Base-by-base conservation (phyloP, 2,113 vertebrate genomes). In the Climacteris rufus region DNA sequence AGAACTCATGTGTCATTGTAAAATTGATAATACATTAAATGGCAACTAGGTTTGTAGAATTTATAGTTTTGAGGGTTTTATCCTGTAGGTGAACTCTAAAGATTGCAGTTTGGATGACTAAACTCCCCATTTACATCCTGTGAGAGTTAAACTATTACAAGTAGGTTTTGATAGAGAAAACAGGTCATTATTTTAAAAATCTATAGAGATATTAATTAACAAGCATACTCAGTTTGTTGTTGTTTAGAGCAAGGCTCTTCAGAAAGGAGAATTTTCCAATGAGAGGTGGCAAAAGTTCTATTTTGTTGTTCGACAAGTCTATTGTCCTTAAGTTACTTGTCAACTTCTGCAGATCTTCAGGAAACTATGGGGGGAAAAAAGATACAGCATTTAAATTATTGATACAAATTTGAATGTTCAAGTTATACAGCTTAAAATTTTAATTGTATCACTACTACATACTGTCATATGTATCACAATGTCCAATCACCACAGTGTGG, bases 271-370 rank as follows among this genome's bases (percentile, higher is more conserved):
- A 99, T 96, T 98, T 99, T 64, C 99, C 99, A 31, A 99, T 96
- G 65, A 98, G 84, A 6, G 97, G 95, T 33, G 99, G 98, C 56
- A 99, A 98, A 33, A 95, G 86, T 83, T 99, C 99, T 42, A 99
- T 99, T 97, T 99, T 99, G 97, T 99, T 99, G 90, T 97, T 98
- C 0, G 99, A 99, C 96, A 99, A 97, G 74, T 99, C 98, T 61
- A 99, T 98, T 2, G 99, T 99, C 92, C 99, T 98, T 64, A 99
- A 98, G 95, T 99, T 99, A 54, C 95, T 96, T 10, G 98, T 97
- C 69, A 99, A 97, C 90, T 98, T 98, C 97, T 99, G 99, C 78
- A 99, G 98, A 86, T 99, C 99, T 96, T 99, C 98, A 10, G 99
- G 99, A 96, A 99, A 99, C 99, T 99, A 94, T 25, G 68, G 28